Base-by-base conservation (phyloP, 2,797 vertebrate genomes). In the Moxostoma hubbsi region DNA sequence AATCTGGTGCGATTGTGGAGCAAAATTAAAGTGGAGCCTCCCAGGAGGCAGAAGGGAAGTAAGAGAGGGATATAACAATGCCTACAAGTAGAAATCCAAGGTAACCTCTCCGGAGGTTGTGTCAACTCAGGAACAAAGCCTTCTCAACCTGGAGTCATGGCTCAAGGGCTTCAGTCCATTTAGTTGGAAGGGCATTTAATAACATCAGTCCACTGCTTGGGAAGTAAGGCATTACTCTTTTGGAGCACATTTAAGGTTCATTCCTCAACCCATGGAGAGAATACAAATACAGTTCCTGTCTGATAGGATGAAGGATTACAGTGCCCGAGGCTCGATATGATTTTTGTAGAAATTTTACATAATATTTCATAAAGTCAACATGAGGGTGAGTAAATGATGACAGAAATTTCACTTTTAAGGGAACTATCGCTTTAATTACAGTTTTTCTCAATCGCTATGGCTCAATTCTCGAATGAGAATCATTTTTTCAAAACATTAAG, bases 11-110 rank as follows among this genome's bases (percentile, higher is more conserved):
- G 88, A 80, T 90, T 86, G 87, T 82, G 82, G 86, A 88, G 85
- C 88, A 90, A 92, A 92, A 91, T 85, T 88, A 86, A 92, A 85
- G 83, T 82, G 85, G 85, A 80, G 75, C 55, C 86, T 87, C 86
- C 89, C 89, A 83, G 69, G 90, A 88, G 80, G 85, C 61, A 81
- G 50, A 59, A 75, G 64, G 77, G 79, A 51, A 70, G 5, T 74
- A 49, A 58, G 75, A 54, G 67, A 45, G 47, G 73, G 51, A 18
- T 75, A 75, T 65, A n/a, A 79, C 12, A 81, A 77, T 76, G 62
- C 64, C 64, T 67, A 76, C 75, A 82, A 81, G 61, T 58, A 54
- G 77, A 81, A 73, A 83, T 78, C 61, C 78, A 77, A 68, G 75
- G 47, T 78, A 81, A 83, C 72, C 77, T 84, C 82, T 81, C 67